A percentile compares a stretch with the other conserved stretches of the same genome.
These are phyloP conservation scores for Pocillopora meandrina DNA, from an alignment of 92 coral and sea anemone genomes.

Conservation along the genomic window DNA sequence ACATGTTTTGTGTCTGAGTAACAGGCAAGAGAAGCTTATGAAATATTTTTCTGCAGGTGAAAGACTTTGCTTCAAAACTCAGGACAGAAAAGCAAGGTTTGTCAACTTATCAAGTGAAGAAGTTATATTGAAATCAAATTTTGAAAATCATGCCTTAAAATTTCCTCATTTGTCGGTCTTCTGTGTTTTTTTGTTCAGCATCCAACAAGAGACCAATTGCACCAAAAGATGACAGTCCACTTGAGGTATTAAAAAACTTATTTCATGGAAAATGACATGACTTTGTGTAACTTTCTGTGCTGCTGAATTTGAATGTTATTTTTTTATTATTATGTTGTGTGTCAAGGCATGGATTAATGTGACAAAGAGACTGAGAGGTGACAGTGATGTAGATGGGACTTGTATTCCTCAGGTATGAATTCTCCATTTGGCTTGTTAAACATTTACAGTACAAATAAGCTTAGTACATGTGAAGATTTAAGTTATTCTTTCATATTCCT, in stretches of 20 bases:
- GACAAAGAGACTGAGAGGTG: constrained; percentile 68
- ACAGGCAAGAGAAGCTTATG: background rate
- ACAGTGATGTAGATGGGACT: constrained; percentile 76
- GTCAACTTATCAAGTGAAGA: background rate
- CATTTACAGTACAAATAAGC: too few relatives aligned
- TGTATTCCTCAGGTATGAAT: constrained; percentile 89
- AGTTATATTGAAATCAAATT: background rate
- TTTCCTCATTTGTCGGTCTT: background rate
- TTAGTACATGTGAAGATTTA: too few relatives aligned
- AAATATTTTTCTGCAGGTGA: constrained; percentile 35
- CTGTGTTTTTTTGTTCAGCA: background rate
- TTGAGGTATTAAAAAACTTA: constrained; percentile 44
- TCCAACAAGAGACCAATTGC: constrained; percentile 37
- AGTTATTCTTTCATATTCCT: too few relatives aligned
- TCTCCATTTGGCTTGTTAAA: background rate
- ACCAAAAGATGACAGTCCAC: constrained; percentile 48
- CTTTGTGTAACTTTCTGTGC: background rate
- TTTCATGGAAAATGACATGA: too few relatives aligned
- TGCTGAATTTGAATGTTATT: background rate
- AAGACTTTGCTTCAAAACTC: constrained; percentile 50
- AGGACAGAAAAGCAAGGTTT: constrained; percentile 35
- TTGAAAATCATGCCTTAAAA: background rate
- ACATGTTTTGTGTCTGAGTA: background rate
- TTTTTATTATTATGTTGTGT: background rate
- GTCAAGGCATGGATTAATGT: constrained; percentile 66